Evolutionary conservation across 2,797 vertebrate genomes (phyloP), one percentile per base, ranked within the genome.

Genomic region (Hyperoplus immaculatus): DNA sequence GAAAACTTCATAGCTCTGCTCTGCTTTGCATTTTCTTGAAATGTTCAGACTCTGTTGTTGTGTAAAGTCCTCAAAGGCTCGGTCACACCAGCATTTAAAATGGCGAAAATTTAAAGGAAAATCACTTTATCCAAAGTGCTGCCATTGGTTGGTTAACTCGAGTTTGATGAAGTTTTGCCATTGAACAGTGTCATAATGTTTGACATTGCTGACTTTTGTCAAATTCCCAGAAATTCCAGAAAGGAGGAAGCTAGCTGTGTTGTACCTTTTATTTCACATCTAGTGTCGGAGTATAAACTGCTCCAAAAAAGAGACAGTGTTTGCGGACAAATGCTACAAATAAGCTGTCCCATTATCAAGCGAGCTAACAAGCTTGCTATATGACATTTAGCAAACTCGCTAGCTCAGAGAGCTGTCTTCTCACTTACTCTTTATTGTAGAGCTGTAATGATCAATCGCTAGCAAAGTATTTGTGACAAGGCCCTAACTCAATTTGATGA

Each of bases 21-120:
- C 60, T 38, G 62, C 63, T 62, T 51, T 55, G 47, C 59, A 42
- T 78, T 46, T 63, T 16, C 21, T 53, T 16, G 5, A 71, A 66
- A 65, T 55, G 16, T 55, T 69, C 21, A 21, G 47, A 72, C 47
- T 46, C 49, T 36, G 55, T 18, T 63, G 54, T 59, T 66, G 13
- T 56, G 29, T 47, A 21, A 69, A 55, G 45, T 39, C 9, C n/a
- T 38, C 5, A 11, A 59, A 66, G 41, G 56, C 56, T 50, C 2
- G 21, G 62, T 71, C 63, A 59, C 15, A 1, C 59, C 72, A 39
- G 55, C 6, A 9, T 43, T 55, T 36, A 4, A 61, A 64, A 46
- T 4, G 0, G 14, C 1, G 1, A 1, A 13, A 12, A 39, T 15
- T 49, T 0, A 4, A 7, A 64, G 15, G 15, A 21, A 64, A 47